Percentiles rank a stretch among this genome's conserved stretches.
These are phyloP conservation scores for Pterocles burchelli DNA, from an alignment of 2,113 vertebrate species.

Conservation along the genomic window DNA sequence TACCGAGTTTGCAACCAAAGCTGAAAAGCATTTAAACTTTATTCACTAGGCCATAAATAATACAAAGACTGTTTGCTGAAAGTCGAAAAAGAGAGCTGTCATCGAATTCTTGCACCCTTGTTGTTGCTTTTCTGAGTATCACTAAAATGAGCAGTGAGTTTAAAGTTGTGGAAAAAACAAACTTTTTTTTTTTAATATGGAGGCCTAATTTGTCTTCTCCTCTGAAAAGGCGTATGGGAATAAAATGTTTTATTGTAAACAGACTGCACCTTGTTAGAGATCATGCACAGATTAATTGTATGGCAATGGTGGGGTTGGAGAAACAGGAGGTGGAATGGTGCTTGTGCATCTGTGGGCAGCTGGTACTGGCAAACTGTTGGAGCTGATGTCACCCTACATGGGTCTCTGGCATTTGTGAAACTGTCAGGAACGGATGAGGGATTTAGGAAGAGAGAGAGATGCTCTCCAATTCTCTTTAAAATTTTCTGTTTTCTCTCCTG, in stretches of 20 bases:
- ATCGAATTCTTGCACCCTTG: background rate
- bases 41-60: conserved; percentile 67
- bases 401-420: background rate
- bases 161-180: background rate
- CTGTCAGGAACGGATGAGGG: background rate
- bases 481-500: background rate
- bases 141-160: background rate
- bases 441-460: background rate
- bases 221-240: background rate
- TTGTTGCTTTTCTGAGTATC: conserved; percentile 11
- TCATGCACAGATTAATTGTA: no score
- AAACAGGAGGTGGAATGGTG: background rate
- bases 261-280: background rate
- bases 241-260: background rate
- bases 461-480: background rate
- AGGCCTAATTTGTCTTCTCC: background rate
- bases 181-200: background rate
- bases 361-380: background rate
- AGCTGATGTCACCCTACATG: background rate
- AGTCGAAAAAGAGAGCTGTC: conserved; percentile 14
- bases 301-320: background rate
- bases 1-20: conserved; percentile 50
- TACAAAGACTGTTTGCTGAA: conserved; percentile 33
- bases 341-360: background rate
- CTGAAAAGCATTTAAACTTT: conserved; percentile 61